These are phyloP conservation scores for Megathymus violae DNA, from an alignment of 1,140 invertebrate species.

Conservation along the genomic window DNA sequence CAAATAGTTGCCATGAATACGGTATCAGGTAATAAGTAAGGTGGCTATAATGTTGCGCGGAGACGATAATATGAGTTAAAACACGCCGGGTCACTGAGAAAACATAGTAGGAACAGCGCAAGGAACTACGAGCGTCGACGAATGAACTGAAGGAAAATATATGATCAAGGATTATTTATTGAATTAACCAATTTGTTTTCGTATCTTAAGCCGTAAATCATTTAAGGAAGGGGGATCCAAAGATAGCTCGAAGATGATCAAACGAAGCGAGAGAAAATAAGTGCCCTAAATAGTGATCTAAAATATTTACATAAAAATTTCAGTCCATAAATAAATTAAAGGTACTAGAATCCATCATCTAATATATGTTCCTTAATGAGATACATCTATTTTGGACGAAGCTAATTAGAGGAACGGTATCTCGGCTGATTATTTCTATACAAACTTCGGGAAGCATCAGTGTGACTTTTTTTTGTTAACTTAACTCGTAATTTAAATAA, in stretches of 20 bases:
- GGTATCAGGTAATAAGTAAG: too few relatives aligned
- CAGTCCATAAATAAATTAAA: conserved; percentile 18
- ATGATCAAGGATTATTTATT: too few relatives aligned
- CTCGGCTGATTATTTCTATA: neutral
- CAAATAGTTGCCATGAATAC: too few relatives aligned
- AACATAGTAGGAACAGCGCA: neutral
- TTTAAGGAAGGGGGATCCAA: conserved; percentile 6
- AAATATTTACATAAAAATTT: conserved; percentile 11
- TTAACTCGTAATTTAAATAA: too few relatives aligned
- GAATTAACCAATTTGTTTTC: neutral
- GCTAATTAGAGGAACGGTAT: neutral
- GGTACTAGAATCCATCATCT: neutral
- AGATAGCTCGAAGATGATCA: neutral
- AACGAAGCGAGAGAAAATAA: neutral
- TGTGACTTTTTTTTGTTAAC: too few relatives aligned
- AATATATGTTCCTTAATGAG: conserved; percentile 8
- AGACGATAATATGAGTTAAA: too few relatives aligned
- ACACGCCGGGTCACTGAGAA: too few relatives aligned
- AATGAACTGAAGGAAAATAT: too few relatives aligned
- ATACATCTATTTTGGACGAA: conserved; percentile 1
- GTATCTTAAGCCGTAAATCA: neutral
- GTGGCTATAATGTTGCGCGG: too few relatives aligned
- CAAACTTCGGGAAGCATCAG: too few relatives aligned
- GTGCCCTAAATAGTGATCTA: conserved; percentile 18
- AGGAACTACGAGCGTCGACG: too few relatives aligned